Conservation (phyloP, 1,140 invertebrate genomes). For the Bombyx mori region DNA sequence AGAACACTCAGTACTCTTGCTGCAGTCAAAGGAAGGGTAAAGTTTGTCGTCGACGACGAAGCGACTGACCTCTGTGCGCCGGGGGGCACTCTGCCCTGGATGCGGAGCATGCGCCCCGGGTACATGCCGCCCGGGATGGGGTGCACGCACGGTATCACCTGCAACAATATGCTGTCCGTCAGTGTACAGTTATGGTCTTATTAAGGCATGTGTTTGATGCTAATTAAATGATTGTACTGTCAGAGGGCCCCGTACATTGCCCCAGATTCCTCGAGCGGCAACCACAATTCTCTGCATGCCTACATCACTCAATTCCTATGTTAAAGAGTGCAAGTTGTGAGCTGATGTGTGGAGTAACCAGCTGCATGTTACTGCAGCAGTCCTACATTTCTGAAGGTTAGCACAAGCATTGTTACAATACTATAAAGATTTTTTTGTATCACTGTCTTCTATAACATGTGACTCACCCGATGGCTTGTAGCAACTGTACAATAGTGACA, state of each 20-base stretch:
- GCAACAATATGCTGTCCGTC: constrained; percentile 12
- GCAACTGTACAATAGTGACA: too few relatives aligned
- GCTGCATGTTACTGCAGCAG: too few relatives aligned
- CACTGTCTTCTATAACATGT: too few relatives aligned
- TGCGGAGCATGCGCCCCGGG: constrained; percentile 74
- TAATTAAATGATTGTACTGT: neutral
- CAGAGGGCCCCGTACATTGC: neutral
- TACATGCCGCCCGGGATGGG: constrained; percentile 72
- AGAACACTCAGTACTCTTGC: neutral
- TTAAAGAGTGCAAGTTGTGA: too few relatives aligned
- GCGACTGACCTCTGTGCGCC: constrained; percentile 71
- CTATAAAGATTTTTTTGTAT: too few relatives aligned
- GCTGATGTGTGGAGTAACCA: too few relatives aligned
- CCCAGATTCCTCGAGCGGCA: neutral
- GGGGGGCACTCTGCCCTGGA: constrained; percentile 72
- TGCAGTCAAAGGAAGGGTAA: neutral
- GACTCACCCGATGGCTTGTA: too few relatives aligned
- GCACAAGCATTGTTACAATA: too few relatives aligned
- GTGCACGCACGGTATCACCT: constrained; percentile 70
- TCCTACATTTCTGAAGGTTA: too few relatives aligned
- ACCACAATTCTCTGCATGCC: too few relatives aligned
- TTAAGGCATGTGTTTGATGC: neutral
- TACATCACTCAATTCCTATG: too few relatives aligned
- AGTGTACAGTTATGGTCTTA: neutral
- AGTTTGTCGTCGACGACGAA: neutral